Base-by-base conservation (phyloP, 1,140 invertebrate species). In the Drosophila sechellia region DNA sequence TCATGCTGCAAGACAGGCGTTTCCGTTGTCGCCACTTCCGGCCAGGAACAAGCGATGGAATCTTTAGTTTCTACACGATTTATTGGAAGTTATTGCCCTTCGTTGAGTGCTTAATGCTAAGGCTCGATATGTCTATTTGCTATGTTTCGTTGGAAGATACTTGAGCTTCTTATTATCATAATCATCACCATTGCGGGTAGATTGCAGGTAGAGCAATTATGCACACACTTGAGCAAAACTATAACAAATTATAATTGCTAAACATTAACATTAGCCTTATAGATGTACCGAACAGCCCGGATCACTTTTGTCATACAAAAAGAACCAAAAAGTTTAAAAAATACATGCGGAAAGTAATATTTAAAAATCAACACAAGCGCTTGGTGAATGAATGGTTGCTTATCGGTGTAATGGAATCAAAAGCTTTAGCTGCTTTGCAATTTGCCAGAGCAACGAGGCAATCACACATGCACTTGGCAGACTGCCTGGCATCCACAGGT, bases 321-420 rank as follows among this genome's bases (percentile, higher is more conserved):
- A 46, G 48, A 60, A 71, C 56, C 64, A 60, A 79, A 77, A 74
- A 74, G 65, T 50, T 90, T 78, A 89, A 69, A 89, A 89, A 89
- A 89, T 89, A 89, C 84, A 89, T 66, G 85, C 79, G 65, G 85
- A 89, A 89, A 89, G 84, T 80, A 89, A 80, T 89, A 89, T 89
- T 54, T 35, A 89, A 77, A 90, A 74, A 89, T 89, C 84, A 89
- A 89, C 84, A 90, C 77, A 69, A 84, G 84, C 63, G 58, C 78
- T 73, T 49, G 48, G 63, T 54, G 59, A 70, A 75, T 87, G 31
- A 22, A 22, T 22, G 76, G 50, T 79, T 76, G 52, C 72, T 52
- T 87, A 54, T 70, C 59, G 68, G 54, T 76, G 75, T 89, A 89
- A 86, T 86, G 83, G 83, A 87, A 87, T 87, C n/a, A 63, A 63